Conservation (phyloP, 30 jellyfish, hydroid and myxozoan genomes). For the Sanderia malayensis region DNA sequence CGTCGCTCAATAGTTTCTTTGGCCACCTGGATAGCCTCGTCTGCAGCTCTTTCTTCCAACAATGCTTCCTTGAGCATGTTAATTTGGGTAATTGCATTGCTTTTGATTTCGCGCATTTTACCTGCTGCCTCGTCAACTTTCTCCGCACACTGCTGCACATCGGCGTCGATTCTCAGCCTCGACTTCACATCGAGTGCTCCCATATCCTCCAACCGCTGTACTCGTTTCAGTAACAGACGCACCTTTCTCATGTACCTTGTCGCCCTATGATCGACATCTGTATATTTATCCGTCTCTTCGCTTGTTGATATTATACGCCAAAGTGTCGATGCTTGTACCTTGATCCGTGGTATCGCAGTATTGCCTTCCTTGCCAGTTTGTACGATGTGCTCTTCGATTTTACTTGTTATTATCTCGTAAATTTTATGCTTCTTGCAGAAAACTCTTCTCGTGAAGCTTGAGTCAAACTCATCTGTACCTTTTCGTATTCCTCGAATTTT, state of each 20-base stretch:
- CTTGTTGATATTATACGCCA: too few relatives aligned
- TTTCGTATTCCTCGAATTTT: too few relatives aligned
- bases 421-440: neutral
- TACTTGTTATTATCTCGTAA: neutral
- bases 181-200: conserved; percentile 9
- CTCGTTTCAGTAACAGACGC: neutral
- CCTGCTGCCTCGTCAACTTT: conserved; percentile 37
- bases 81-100: neutral
- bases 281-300: too few relatives aligned
- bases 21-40: neutral
- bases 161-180: conserved; percentile 15
- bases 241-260: neutral
- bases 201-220: conserved; percentile 15
- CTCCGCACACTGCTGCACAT: conserved; percentile 18
- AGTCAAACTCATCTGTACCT: neutral
- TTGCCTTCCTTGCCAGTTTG: too few relatives aligned
- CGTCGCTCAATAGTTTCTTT: neutral
- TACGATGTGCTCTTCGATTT: too few relatives aligned
- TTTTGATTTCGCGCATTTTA: conserved; percentile 13
- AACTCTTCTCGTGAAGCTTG: neutral
- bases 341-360: neutral
- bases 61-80: neutral
- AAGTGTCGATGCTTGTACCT: too few relatives aligned
- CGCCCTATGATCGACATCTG: too few relatives aligned
- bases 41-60: conserved; percentile 12